Evolutionary conservation across 2,113 vertebrate species (phyloP).

Genomic region (Micronycteris hirsuta): DNA sequence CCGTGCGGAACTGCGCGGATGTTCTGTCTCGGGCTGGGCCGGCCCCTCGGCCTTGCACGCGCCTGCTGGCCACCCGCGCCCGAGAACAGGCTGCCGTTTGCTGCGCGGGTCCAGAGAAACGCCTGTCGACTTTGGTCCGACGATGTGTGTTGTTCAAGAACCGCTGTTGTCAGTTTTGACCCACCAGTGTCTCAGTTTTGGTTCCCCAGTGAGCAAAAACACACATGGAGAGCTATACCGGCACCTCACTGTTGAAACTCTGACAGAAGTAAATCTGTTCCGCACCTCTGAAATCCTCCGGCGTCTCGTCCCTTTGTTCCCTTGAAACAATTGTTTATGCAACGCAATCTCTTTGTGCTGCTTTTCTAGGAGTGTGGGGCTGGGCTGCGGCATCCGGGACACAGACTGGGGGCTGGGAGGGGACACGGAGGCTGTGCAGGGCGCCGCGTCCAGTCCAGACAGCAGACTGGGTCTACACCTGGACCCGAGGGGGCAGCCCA

Average conservation of each 20-base stretch:
- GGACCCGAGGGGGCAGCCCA: not conserved
- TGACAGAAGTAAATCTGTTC: conserved; percentile 28
- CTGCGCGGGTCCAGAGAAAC: not conserved
- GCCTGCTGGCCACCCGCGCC: not conserved
- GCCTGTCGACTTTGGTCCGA: not conserved
- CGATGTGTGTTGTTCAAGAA: not conserved
- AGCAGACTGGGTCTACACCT: not conserved
- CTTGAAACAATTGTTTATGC: conserved; percentile 59
- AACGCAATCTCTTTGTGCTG: not conserved
- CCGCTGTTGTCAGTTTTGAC: conserved; percentile 50
- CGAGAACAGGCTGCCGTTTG: not conserved
- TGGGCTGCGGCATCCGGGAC: not conserved
- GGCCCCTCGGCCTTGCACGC: not conserved
- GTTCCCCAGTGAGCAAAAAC: conserved; percentile 40
- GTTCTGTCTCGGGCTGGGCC: not conserved
- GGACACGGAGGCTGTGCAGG: not conserved
- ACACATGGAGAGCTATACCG: conserved; percentile 21
- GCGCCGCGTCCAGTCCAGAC: not conserved
- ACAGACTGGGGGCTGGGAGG: not conserved
- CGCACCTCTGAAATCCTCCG: conserved; percentile 8
- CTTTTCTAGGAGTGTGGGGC: not conserved
- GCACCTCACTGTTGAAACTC: conserved; percentile 28
- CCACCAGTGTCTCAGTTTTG: conserved; percentile 43
- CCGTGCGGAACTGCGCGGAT: rapidly evolving
- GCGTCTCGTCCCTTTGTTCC: conserved; percentile 19